phyloP scores from a whole-genome alignment of 2,888 invertebrate genomes.

The Lissonota sp. region DNA sequence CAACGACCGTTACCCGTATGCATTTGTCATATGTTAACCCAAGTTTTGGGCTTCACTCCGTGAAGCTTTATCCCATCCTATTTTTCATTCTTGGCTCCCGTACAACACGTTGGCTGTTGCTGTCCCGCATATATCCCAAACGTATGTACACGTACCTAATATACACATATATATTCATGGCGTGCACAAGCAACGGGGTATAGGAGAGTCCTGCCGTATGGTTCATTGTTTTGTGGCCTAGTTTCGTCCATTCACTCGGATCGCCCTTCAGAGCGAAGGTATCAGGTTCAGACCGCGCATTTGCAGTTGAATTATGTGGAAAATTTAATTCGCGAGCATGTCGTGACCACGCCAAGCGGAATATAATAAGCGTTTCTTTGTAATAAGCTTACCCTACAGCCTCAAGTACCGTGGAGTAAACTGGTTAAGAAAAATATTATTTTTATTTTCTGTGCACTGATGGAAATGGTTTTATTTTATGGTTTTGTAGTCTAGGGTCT shows the following conservation, averaged over 20 bases:
- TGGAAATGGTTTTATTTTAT: too few relatives aligned
- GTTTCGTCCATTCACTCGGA: conserved; percentile 72
- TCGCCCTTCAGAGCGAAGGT: conserved; percentile 57
- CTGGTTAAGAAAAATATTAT: too few relatives aligned
- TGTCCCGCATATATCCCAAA: conserved; percentile 40
- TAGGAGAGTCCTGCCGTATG: conserved; percentile 68
- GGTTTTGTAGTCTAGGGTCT: too few relatives aligned
- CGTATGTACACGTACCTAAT: conserved; percentile 10
- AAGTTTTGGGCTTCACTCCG: conserved; percentile 19
- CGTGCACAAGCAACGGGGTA: conserved; percentile 4
- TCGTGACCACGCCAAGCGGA: not conserved
- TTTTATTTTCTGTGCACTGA: too few relatives aligned
- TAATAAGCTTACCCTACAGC: too few relatives aligned
- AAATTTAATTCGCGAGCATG: conserved; percentile 39
- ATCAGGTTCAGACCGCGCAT: conserved; percentile 50
- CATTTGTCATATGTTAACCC: conserved; percentile 15
- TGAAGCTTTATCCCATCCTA: conserved; percentile 27
- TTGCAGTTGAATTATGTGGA: conserved; percentile 30
- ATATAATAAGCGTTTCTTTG: too few relatives aligned
- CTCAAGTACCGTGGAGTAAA: too few relatives aligned
- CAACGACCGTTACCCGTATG: not conserved
- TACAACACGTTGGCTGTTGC: conserved; percentile 48
- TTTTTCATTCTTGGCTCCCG: conserved; percentile 50
- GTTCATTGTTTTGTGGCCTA: conserved; percentile 78
- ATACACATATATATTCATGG: not conserved